Conservation (phyloP, 2,888 invertebrate genomes). For the Dryadula phaetusa region DNA sequence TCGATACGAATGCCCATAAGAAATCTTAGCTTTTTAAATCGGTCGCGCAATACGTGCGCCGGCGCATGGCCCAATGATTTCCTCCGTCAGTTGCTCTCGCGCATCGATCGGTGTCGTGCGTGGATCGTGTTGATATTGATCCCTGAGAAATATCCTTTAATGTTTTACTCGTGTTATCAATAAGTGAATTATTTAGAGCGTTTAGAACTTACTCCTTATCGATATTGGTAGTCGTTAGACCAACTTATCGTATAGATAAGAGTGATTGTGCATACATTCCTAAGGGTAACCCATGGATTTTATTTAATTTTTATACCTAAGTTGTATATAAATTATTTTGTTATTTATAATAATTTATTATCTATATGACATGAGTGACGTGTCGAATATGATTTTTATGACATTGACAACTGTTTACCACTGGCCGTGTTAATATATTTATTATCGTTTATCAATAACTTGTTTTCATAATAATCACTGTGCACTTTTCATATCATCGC, state of each 20-base stretch:
- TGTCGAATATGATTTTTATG: slow-evolving; percentile 20
- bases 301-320: slow-evolving; percentile 25
- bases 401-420: slow-evolving; percentile 37
- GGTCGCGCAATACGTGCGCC: slow-evolving; percentile 65
- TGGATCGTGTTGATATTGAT: slow-evolving; percentile 47
- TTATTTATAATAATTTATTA: neutral
- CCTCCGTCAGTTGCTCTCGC: slow-evolving; percentile 75
- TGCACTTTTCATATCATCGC: slow-evolving; percentile 24
- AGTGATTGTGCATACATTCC: slow-evolving; percentile 69
- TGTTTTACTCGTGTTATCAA: slow-evolving; percentile 50
- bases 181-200: slow-evolving; percentile 49
- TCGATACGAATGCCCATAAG: slow-evolving; percentile 32
- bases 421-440: slow-evolving; percentile 30
- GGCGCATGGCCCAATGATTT: slow-evolving; percentile 70
- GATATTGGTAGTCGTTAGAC: slow-evolving; percentile 51
- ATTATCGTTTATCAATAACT: slow-evolving; percentile 37
- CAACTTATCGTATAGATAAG: slow-evolving; percentile 63
- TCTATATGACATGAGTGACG: neutral
- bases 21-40: slow-evolving; percentile 53
- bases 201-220: slow-evolving; percentile 51
- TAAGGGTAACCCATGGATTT: slow-evolving; percentile 43
- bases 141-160: slow-evolving; percentile 39
- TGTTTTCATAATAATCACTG: slow-evolving; percentile 30
- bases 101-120: slow-evolving; percentile 68
- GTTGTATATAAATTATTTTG: neutral